Percentiles rank a stretch among this genome's conserved stretches.
Evolutionary conservation across 1,140 invertebrate species (phyloP).

Genomic region (Drosophila bifasciata): DNA sequence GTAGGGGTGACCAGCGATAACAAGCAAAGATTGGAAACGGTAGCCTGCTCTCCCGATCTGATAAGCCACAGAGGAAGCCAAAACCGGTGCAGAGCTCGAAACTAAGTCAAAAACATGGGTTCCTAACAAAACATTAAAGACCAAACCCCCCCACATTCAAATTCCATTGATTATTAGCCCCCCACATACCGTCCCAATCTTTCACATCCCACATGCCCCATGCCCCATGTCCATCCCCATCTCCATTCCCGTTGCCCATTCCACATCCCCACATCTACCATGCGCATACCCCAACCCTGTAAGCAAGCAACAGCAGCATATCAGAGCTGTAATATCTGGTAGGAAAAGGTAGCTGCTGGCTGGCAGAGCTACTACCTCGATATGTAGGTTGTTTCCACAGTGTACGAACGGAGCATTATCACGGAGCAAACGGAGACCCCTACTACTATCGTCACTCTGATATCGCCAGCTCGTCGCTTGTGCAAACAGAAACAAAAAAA

Average conservation of each 20-base stretch:
- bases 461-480: constrained; percentile 50
- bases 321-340: constrained; percentile 9
- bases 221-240: no score
- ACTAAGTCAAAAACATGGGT: constrained; percentile 17
- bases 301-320: constrained; percentile 14
- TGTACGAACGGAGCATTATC: constrained; percentile 45
- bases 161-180: constrained; percentile 42
- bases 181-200: no score
- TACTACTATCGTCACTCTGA: constrained; percentile 59
- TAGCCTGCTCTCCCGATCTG: constrained; percentile 38
- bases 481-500: constrained; percentile 59
- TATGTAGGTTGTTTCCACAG: constrained; percentile 4
- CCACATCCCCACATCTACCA: no score
- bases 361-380: neutral
- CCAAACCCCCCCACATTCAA: constrained; percentile 26
- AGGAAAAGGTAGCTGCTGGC: neutral
- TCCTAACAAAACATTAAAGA: constrained; percentile 35
- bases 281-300: no score
- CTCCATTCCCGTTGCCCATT: no score
- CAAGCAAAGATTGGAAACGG: constrained; percentile 28
- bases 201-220: no score
- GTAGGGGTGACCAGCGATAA: constrained; percentile 21
- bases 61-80: constrained; percentile 23
- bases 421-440: constrained; percentile 23
- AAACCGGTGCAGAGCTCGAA: no score